Base-by-base conservation (phyloP, 2,888 invertebrate genomes). In the Drosophila anomalipes region DNA sequence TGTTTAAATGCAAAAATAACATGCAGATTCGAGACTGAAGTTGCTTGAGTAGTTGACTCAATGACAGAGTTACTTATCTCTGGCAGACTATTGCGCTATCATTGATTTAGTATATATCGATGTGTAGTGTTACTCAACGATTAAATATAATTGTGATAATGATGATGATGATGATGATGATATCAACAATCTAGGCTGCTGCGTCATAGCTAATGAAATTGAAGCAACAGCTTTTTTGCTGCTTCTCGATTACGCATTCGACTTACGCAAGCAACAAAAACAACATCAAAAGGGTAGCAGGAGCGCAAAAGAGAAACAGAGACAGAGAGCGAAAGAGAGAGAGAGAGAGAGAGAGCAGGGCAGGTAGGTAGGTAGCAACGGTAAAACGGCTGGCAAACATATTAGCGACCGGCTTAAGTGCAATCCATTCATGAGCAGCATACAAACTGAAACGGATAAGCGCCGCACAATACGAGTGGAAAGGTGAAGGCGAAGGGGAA, bases 391-490 rank as follows among this genome's bases (percentile, higher is more conserved):
- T 66, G 73, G 65, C 74, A 70, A 70, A 71, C 72, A 83, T 69
- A 83, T 81, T 83, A 86, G 82, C 74, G 82, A 67, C 72, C 82
- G 86, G 79, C 79, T 87, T 87, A 87, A 81, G 76, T 80, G 84
- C 79, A 82, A 82, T 81, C 77, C 79, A 79, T 81, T 74, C 74
- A 82, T 74, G 60, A 76, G 79, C 56, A 76, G 57, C 57, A 56
- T 62, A 58, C 68, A 74, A 47, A 78, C 74, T 74, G 63, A 78
- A 74, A 70, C 70, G 78, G 78, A 74, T 78, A 68, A 79, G 71
- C 70, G 79, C 63, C 77, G 71, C 39, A 68, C 54, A 70, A 69
- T 73, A 54, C 56, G 26, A 28, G 16, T 44, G 37, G 35, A 37
- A 41, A 30, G 44, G 47, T 30, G 28, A 47, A 35, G 26, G 56